Evolutionary conservation across 2,888 invertebrate species (phyloP), one percentile per base, ranked within the genome.

Genomic region (Platycheirus albimanus): DNA sequence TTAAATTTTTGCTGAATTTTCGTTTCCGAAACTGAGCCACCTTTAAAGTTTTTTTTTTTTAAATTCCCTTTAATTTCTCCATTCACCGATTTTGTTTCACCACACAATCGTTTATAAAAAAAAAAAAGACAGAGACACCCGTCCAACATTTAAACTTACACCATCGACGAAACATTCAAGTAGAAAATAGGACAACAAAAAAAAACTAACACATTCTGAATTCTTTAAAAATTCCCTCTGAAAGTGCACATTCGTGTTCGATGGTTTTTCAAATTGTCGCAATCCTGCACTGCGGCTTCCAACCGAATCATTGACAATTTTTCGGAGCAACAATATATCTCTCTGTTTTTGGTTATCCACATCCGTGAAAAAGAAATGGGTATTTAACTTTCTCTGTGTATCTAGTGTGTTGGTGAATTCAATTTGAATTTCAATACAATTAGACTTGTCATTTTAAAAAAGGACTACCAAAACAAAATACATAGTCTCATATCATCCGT

Each of bases 351-450:
- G 64, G 64, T 30, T 47, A 56, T 33, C 75, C 75, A 58, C 69
- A 74, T 74, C 75, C 75, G 54, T 52, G 28, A 36, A 17, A 49
- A 20, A 36, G 41, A 54, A 69, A 51, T 56, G 70, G 69, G 43
- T 70, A 61, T 80, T 80, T 69, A 64, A 75, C 75, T 80, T 74
- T 64, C 63, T 70, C 61, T 41, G n/a, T 24, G 43, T 33, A 33
- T 33, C 30, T 38, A 38, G 38, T 38, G 47, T 43, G 28, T 41
- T 47, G 15, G 45, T 49, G 28, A 61, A 76, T 54, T 61, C 61
- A 52, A 77, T 76, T 81, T 81, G 71, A 66, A 67, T 77, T 81
- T 63, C 61, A 77, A 67, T 81, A 71, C 81, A 76, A 81, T 77
- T 77, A 81, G 76, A 71, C 71, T 54, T 41, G 36, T 33, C 66